Evolutionary conservation across 64 coral and sea anemone genomes (phyloP).

Genomic region (Stichodactyla mertensii): DNA sequence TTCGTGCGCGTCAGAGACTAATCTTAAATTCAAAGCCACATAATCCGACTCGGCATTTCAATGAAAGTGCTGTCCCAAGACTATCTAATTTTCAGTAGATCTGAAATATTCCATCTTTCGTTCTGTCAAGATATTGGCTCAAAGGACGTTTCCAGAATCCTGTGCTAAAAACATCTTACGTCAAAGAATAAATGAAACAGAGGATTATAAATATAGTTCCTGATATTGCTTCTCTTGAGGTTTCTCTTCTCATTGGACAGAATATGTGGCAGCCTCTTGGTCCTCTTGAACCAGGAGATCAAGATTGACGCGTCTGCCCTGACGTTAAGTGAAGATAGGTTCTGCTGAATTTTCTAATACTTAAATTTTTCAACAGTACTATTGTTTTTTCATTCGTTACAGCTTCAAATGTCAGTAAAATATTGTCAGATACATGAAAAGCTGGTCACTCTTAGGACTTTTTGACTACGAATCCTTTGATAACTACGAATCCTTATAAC

Average conservation of each 20-base stretch:
- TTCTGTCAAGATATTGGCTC: not conserved
- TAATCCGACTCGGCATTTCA: too few species aligned
- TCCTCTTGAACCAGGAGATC: not conserved
- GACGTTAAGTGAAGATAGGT: not conserved
- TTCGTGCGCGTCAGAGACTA: too few species aligned
- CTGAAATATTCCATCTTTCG: not conserved
- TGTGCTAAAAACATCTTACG: not conserved
- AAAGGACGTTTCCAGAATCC: not conserved
- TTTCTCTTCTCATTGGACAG: not conserved
- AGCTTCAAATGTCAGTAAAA: not conserved
- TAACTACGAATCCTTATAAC: too few species aligned
- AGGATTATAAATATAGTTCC: not conserved
- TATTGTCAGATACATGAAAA: not conserved
- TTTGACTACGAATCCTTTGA: too few species aligned
- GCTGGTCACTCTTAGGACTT: too few species aligned
- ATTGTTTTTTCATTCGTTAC: not conserved
- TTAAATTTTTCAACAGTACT: not conserved
- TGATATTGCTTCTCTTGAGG: not conserved
- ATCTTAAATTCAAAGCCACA: too few species aligned
- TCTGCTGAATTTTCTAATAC: not conserved
- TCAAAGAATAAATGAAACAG: not conserved
- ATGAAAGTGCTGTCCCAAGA: not conserved
- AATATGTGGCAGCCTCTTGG: too few species aligned
- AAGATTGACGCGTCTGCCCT: not conserved
- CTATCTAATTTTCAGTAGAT: not conserved